phyloP scores from a whole-genome alignment of 2,888 invertebrate species.

The Leucoptera coffeella region DNA sequence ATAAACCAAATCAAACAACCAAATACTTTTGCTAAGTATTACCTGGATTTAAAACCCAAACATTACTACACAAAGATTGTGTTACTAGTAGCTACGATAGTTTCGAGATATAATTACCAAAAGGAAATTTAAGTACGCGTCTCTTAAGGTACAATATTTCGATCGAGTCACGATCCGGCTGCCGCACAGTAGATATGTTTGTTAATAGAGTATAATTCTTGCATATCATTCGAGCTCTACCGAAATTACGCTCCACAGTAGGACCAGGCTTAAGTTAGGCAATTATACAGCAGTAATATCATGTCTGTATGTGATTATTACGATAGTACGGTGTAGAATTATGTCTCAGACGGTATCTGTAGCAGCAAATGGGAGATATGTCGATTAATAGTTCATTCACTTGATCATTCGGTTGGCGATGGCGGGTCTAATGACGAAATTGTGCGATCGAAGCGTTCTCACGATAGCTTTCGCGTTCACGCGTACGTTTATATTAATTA shows the following conservation, averaged over 20 bases:
- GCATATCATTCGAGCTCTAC: constrained; percentile 12
- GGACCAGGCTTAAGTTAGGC: constrained; percentile 16
- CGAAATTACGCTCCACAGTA: constrained; percentile 8
- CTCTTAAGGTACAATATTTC: too few relatives aligned
- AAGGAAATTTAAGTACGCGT: too few relatives aligned
- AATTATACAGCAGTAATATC: constrained; percentile 20
- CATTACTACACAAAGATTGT: not conserved
- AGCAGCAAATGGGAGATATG: constrained; percentile 3
- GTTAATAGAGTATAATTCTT: constrained; percentile 8
- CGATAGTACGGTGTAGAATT: too few relatives aligned
- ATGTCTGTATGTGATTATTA: constrained; percentile 22
- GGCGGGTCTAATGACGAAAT: too few relatives aligned
- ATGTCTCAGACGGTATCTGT: constrained; percentile 8
- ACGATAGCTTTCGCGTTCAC: too few relatives aligned
- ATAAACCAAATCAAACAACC: too few relatives aligned
- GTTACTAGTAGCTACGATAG: too few relatives aligned
- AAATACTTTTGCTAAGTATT: not conserved
- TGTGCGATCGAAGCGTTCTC: too few relatives aligned
- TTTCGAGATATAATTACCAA: too few relatives aligned
- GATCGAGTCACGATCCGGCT: constrained; percentile 9
- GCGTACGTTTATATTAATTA: too few relatives aligned
- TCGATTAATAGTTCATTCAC: constrained; percentile 5
- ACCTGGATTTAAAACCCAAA: not conserved
- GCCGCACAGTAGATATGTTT: not conserved
- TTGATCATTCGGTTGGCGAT: too few relatives aligned